phyloP scores from a whole-genome alignment of 2,888 invertebrate genomes.

The Pterobdella sp. region DNA sequence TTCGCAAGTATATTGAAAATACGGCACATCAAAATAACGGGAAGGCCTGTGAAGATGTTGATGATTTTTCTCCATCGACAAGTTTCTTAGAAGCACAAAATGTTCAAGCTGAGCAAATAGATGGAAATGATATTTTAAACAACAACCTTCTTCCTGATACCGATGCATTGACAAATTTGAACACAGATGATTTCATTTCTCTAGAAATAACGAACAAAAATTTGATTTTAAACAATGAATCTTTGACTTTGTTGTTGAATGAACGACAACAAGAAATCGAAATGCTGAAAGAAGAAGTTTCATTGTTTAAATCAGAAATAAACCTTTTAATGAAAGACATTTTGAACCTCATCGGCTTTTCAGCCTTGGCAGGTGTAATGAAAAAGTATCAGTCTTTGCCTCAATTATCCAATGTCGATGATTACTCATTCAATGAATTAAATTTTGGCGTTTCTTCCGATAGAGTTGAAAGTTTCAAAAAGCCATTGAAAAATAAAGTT shows the following conservation, averaged over 20 bases:
- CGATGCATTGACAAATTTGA: not conserved
- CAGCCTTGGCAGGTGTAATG: not conserved
- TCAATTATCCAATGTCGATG: not conserved
- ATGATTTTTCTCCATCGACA: not conserved
- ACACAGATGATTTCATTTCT: not conserved
- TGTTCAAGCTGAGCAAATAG: not conserved
- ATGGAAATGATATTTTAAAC: not conserved
- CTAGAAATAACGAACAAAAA: slow-evolving; percentile 19
- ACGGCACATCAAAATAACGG: not conserved
- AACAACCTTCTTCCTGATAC: not conserved
- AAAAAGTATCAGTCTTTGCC: not conserved
- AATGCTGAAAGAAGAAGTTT: not conserved
- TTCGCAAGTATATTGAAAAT: slow-evolving; percentile 14
- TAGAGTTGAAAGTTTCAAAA: not conserved
- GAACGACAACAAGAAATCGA: slow-evolving; percentile 17
- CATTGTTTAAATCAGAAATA: not conserved
- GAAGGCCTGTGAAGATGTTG: not conserved
- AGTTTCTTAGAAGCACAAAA: too few relatives aligned
- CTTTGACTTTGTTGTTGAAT: slow-evolving; percentile 11
- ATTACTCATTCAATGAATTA: not conserved
- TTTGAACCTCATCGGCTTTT: not conserved
- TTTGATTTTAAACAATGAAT: not conserved
- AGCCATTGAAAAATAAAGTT: not conserved
- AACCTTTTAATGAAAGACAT: not conserved
- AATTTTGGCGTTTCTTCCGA: not conserved